Evolutionary conservation across 2,888 invertebrate species (phyloP).

Genomic region (Phyto melanocephala): DNA sequence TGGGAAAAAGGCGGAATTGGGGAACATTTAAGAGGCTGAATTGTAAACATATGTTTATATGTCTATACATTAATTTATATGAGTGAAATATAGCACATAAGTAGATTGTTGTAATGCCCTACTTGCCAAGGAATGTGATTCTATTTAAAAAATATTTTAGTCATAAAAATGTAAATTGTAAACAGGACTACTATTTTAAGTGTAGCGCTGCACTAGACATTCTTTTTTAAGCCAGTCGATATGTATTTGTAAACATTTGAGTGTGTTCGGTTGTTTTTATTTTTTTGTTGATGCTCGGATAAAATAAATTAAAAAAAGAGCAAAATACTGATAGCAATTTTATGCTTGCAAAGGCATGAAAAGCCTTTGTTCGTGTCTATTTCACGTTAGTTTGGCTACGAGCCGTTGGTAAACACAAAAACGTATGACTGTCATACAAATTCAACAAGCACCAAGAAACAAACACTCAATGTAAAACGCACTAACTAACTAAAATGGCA

Average conservation of each 20-base stretch:
- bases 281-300: neutral
- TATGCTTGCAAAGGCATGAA: slow-evolving; percentile 67
- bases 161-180: no score
- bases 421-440: slow-evolving; percentile 27
- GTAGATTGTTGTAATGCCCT: no score
- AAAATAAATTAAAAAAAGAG: slow-evolving; percentile 29
- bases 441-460: neutral
- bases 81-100: neutral
- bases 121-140: no score
- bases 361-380: slow-evolving; percentile 68
- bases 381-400: slow-evolving; percentile 69
- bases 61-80: neutral
- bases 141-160: no score
- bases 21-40: neutral
- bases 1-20: neutral
- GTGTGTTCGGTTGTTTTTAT: neutral
- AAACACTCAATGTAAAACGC: slow-evolving; percentile 3
- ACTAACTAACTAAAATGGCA: slow-evolving; percentile 3
- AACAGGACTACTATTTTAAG: neutral
- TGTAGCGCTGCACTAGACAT: no score
- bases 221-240: no score
- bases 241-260: neutral
- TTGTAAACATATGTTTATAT: neutral
- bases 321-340: slow-evolving; percentile 64
- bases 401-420: slow-evolving; percentile 51